phyloP scores from a whole-genome alignment of 2,888 invertebrate genomes.

The Callyntrura sp. region DNA sequence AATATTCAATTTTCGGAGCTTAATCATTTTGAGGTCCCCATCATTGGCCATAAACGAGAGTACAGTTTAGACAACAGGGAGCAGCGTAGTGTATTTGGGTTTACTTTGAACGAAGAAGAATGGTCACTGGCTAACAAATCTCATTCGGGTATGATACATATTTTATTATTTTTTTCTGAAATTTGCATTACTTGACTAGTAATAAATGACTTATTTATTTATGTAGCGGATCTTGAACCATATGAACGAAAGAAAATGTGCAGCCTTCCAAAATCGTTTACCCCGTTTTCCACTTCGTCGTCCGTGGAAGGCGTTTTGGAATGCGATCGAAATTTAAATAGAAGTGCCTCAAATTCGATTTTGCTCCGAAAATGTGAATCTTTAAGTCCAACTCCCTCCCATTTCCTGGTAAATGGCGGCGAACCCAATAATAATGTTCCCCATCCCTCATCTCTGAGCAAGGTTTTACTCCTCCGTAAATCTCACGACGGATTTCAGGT shows the following conservation, averaged over 20 bases:
- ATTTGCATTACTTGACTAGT: too few species aligned
- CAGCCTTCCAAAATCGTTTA: constrained; percentile 82
- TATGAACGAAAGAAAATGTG: constrained; percentile 81
- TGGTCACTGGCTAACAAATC: constrained; percentile 81
- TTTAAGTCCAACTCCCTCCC: constrained; percentile 80
- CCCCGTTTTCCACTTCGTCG: constrained; percentile 78
- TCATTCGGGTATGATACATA: constrained; percentile 79
- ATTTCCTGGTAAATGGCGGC: constrained; percentile 69
- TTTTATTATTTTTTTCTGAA: neutral
- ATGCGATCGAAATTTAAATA: constrained; percentile 68
- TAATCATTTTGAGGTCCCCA: constrained; percentile 70
- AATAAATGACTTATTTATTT: neutral
- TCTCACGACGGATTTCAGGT: constrained; percentile 80
- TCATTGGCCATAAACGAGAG: constrained; percentile 53
- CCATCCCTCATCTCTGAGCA: constrained; percentile 79
- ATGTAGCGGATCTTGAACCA: constrained; percentile 76
- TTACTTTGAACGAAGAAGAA: constrained; percentile 81
- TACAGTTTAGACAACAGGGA: constrained; percentile 32
- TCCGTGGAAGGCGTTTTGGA: constrained; percentile 76
- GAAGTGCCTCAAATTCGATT: constrained; percentile 79
- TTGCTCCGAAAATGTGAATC: constrained; percentile 82
- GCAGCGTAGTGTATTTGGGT: constrained; percentile 69
- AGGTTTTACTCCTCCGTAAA: constrained; percentile 77
- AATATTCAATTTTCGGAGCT: constrained; percentile 79
- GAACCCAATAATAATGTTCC: constrained; percentile 77